Conservation (phyloP, 1,140 invertebrate species). For the Goniozus legneri region DNA sequence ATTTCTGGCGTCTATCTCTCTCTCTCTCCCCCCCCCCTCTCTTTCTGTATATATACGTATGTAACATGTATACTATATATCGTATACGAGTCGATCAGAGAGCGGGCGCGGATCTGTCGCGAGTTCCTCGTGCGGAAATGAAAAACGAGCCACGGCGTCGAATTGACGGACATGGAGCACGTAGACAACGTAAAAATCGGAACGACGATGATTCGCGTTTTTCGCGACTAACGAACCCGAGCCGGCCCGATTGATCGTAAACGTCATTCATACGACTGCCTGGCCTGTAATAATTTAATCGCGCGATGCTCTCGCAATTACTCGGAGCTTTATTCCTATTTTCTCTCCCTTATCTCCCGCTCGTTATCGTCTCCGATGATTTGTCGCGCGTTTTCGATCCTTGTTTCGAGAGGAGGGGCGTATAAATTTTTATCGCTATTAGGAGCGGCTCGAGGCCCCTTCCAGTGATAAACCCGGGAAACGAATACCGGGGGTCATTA, state of each 20-base stretch:
- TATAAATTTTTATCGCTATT: too few species aligned
- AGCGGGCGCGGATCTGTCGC: slow-evolving; percentile 14
- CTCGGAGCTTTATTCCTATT: too few species aligned
- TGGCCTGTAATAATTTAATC: slow-evolving; percentile 25
- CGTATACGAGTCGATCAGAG: slow-evolving; percentile 15
- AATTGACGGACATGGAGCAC: slow-evolving; percentile 20
- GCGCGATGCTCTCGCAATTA: too few species aligned
- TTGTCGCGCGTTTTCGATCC: too few species aligned
- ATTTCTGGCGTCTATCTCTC: too few species aligned
- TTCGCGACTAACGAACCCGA: slow-evolving; percentile 26
- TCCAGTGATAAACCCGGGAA: slow-evolving; percentile 1
- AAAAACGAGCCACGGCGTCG: slow-evolving; percentile 19
- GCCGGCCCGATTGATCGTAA: slow-evolving; percentile 23
- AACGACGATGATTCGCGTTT: slow-evolving; percentile 16
- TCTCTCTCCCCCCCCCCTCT: too few species aligned
- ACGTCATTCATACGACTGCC: slow-evolving; percentile 18
- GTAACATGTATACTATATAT: too few species aligned
- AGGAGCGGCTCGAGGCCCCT: slow-evolving; percentile 4
- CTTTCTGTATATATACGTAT: too few species aligned
- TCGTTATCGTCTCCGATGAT: too few species aligned
- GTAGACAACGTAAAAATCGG: slow-evolving; percentile 15
- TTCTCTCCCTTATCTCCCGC: too few species aligned
- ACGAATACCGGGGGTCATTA: slow-evolving; percentile 25
- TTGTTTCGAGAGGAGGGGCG: too few species aligned
- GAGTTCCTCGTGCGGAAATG: slow-evolving; percentile 20